These are phyloP conservation scores for Metallyticus violacea DNA, from an alignment of 2,888 invertebrate species.

Conservation along the genomic window DNA sequence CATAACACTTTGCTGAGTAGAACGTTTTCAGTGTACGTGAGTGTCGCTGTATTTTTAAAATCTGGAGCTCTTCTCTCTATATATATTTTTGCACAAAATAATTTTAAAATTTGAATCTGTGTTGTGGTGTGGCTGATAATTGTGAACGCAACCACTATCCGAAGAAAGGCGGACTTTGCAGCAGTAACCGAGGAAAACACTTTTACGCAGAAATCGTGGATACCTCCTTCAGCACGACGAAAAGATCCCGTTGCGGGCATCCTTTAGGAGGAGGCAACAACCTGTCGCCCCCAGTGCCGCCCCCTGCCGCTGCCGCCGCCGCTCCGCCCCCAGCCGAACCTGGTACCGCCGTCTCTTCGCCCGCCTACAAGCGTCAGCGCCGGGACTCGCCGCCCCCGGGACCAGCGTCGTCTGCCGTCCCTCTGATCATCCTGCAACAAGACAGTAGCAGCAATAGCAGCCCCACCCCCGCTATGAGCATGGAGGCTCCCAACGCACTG, in stretches of 20 bases:
- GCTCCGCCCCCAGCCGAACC: constrained; percentile 32
- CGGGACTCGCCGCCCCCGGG: constrained; percentile 26
- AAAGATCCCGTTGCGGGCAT: constrained; percentile 15
- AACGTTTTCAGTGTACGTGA: background rate
- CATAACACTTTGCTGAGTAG: background rate
- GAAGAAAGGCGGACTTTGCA: background rate
- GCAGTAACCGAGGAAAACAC: background rate
- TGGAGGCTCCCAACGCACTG: constrained; percentile 72
- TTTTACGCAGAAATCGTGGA: constrained; percentile 23
- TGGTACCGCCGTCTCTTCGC: constrained; percentile 39
- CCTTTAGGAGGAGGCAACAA: constrained; percentile 11
- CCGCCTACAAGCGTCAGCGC: constrained; percentile 34
- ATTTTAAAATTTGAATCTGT: background rate
- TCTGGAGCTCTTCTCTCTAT: background rate
- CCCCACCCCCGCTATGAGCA: constrained; percentile 42
- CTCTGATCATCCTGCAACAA: constrained; percentile 43
- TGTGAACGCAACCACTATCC: background rate
- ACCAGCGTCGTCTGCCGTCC: constrained; percentile 39
- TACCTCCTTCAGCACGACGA: constrained; percentile 20
- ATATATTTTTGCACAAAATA: constrained; percentile 9
- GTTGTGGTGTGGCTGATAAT: background rate
- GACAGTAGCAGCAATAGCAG: constrained; percentile 28
- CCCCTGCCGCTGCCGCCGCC: constrained; percentile 38
- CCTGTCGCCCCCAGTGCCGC: constrained; percentile 39
- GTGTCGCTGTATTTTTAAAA: background rate